These are phyloP conservation scores for Dallia pectoralis DNA, from an alignment of 2,797 vertebrate genomes.

Conservation along the genomic window DNA sequence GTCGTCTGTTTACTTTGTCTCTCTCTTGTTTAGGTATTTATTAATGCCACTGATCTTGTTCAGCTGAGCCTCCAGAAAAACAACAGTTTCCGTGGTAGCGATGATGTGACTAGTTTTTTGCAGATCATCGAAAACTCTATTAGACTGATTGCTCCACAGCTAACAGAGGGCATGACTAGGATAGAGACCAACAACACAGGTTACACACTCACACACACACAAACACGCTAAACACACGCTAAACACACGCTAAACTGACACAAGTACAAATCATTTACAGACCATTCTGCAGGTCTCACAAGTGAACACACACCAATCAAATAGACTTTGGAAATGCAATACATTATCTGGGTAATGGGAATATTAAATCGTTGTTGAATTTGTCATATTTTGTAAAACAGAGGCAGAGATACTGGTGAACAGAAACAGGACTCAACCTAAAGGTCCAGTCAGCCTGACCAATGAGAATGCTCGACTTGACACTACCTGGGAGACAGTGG, in stretches of 20 bases:
- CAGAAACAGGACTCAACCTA: background rate
- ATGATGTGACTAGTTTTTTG: background rate
- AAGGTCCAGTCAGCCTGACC: conserved; percentile 5
- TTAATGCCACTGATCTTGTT: background rate
- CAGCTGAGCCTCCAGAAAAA: background rate
- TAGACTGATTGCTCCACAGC: background rate
- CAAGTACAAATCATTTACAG: background rate
- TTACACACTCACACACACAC: too few species aligned
- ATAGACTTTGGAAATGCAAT: background rate
- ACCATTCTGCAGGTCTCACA: background rate
- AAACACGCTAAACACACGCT: background rate
- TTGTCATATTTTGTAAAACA: background rate
- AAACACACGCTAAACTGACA: background rate
- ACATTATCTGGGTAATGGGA: background rate
- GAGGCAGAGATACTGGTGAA: conserved; percentile 1
- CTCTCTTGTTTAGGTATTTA: background rate
- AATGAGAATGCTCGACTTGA: conserved; percentile 2
- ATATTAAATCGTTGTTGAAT: background rate
- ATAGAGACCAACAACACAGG: background rate
- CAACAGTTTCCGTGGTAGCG: background rate
- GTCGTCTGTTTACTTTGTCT: too few species aligned
- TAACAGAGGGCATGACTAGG: background rate
- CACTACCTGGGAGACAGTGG: conserved; percentile 3
- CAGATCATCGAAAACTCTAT: background rate
- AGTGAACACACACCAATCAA: background rate